Conservation (phyloP, 2,797 vertebrate species). For the Mastacembelus armatus region DNA sequence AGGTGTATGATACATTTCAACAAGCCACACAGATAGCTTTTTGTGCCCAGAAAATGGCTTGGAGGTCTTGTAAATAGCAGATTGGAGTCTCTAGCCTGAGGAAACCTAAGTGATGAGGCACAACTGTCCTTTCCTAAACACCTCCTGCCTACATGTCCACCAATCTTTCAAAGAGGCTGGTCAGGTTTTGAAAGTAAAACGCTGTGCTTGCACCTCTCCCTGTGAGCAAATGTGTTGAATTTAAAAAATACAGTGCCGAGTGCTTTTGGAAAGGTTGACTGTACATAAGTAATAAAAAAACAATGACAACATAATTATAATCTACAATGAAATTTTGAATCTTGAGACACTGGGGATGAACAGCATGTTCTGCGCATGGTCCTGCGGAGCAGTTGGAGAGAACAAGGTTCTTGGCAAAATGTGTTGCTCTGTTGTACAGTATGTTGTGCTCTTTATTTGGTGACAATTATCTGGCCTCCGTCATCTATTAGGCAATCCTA, state of each 20-base stretch:
- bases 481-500: slow-evolving; percentile 71
- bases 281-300: background rate
- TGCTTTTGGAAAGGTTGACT: slow-evolving; percentile 5
- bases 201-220: background rate
- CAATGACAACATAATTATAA: background rate
- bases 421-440: slow-evolving; percentile 19
- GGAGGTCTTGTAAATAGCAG: slow-evolving; percentile 16
- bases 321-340: background rate
- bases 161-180: slow-evolving; percentile 16
- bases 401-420: slow-evolving; percentile 29
- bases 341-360: slow-evolving; percentile 1
- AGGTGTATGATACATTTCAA: slow-evolving; percentile 3
- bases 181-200: background rate
- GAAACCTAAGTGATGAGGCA: slow-evolving; percentile 7
- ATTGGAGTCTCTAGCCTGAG: slow-evolving; percentile 3
- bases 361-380: background rate
- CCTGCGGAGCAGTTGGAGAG: background rate
- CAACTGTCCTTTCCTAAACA: background rate
- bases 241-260: background rate
- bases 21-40: background rate
- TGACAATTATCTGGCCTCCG: slow-evolving; percentile 53
- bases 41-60: slow-evolving; percentile 2
- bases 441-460: slow-evolving; percentile 51
- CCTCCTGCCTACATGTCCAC: slow-evolving; percentile 3
- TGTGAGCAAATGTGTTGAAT: background rate